Percentiles rank a stretch among this genome's conserved stretches.
Evolutionary conservation across 2,888 invertebrate species (phyloP).

Genomic region (Andrena praecox): DNA sequence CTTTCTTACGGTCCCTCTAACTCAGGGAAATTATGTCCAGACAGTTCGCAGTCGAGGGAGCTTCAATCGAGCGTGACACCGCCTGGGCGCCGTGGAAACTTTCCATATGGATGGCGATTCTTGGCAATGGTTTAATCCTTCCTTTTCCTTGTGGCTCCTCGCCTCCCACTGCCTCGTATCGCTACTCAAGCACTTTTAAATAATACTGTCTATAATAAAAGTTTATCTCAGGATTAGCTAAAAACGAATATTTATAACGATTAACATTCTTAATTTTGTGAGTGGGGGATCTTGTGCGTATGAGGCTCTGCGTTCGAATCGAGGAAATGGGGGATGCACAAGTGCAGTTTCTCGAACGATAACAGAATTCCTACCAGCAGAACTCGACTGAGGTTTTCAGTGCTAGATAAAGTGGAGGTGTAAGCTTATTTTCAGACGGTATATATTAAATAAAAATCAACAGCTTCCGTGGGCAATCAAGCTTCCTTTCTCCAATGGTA

Average conservation of each 20-base stretch:
- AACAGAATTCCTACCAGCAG: neutral
- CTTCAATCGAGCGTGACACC: slow-evolving; percentile 54
- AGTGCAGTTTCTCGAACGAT: neutral
- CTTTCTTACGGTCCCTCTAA: slow-evolving; percentile 34
- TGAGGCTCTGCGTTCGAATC: neutral
- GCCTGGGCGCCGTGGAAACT: slow-evolving; percentile 20
- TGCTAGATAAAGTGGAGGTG: neutral
- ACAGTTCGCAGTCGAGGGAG: slow-evolving; percentile 41
- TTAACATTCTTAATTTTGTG: too few species aligned
- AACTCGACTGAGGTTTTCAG: neutral
- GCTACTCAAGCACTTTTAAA: neutral
- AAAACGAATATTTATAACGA: too few species aligned
- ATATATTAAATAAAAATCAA: neutral
- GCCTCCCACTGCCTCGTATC: neutral
- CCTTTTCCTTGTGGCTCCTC: neutral
- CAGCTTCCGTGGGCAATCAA: neutral
- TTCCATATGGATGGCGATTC: slow-evolving; percentile 22
- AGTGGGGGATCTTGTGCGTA: neutral
- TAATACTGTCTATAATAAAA: too few species aligned
- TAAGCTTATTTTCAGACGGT: neutral
- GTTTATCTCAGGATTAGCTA: too few species aligned
- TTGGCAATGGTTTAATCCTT: neutral
- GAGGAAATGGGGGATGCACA: neutral
- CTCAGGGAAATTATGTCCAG: slow-evolving; percentile 58
- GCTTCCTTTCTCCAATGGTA: neutral